Evolutionary conservation across 2,797 vertebrate species (phyloP).

Genomic region (Cryptoprocta ferox): DNA sequence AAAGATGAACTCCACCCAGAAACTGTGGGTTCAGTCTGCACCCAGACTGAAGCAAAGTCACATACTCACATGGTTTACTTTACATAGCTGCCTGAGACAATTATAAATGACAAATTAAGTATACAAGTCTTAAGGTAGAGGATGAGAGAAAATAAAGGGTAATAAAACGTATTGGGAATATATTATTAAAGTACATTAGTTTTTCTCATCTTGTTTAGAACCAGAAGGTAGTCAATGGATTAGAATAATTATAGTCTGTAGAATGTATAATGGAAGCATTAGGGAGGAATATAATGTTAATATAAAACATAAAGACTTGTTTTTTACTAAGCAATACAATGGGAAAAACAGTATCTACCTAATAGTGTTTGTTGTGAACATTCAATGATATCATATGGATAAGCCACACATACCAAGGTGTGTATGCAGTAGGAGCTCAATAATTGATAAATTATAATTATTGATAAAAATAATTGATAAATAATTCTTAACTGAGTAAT

Average conservation of each 20-base stretch:
- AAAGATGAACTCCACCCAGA: neutral
- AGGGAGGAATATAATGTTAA: neutral
- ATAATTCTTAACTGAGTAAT: neutral
- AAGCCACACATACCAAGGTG: neutral
- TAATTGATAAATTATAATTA: neutral
- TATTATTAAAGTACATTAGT: neutral
- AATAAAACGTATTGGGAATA: neutral
- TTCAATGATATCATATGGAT: neutral
- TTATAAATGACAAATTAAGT: neutral
- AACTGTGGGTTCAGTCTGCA: too few relatives aligned
- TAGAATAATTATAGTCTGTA: neutral
- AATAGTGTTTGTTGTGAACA: neutral
- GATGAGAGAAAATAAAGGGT: neutral
- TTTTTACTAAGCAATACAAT: neutral
- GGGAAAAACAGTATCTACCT: neutral
- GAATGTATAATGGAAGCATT: neutral
- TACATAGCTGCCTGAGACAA: neutral
- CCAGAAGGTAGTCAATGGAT: neutral
- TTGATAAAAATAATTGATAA: neutral
- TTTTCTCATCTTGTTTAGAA: neutral
- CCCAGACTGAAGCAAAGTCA: neutral
- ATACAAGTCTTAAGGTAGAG: neutral
- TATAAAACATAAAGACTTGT: neutral
- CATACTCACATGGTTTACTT: neutral
- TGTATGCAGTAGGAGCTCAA: neutral